Evolutionary conservation across 2,888 invertebrate genomes (phyloP), one percentile per base, ranked within the genome.

Genomic region (Epicampocera succincta): DNA sequence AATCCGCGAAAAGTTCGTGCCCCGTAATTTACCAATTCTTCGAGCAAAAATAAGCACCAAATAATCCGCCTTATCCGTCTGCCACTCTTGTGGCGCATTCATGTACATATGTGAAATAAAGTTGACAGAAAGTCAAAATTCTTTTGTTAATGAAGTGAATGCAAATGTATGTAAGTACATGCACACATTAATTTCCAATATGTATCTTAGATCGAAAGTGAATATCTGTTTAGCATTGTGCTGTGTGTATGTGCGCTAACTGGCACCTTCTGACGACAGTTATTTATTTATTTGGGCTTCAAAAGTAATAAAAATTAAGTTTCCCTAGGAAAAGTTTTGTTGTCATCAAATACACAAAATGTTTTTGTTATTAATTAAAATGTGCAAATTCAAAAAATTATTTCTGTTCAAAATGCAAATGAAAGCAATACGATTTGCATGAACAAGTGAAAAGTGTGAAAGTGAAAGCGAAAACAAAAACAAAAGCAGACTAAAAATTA

Each of bases 361-460:
- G 19, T 2, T 8, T 40, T 17, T 40, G 12, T 6, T 17, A 15
- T 3, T 29, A 68, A 68, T 61, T 79, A 66, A 44, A 6, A 25
- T 72, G 52, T 60, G 44, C 56, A 66, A 68, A 79, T 50, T 21
- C 25, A 15, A 40, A 58, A 63, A 69, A 42, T 38, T 21, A 69
- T 12, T 44, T 13, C 29, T 15, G 19, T 21, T 48, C 17, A 40
- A 69, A 46, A 73, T 25, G 42, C n/a, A 63, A 63, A 60, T 52
- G 52, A 44, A 46, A 9, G 50, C 25, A 5, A 15, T 3, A 52
- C 40, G 21, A 25, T 42, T 15, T 25, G 11, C 40, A 60, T 40
- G 52, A 44, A 68, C 68, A 74, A 58, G 60, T 65, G 46, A 69
- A 71, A 38, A 42, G n/a, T 48, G 50, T 42, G 21, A 42, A 44